phyloP scores from a whole-genome alignment of 1,140 invertebrate species.

The Papilio polyxenes region DNA sequence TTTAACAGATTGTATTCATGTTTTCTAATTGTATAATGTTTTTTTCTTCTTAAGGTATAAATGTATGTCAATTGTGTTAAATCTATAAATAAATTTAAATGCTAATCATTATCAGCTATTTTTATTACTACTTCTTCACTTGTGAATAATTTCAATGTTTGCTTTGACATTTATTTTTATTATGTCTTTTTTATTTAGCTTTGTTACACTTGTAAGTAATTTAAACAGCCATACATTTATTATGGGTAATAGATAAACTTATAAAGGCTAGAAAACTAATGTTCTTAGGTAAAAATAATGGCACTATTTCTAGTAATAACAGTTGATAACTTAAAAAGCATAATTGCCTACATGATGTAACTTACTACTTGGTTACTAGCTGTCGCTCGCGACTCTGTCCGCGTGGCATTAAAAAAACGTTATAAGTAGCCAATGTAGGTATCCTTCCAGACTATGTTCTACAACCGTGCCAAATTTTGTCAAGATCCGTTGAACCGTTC shows the following conservation, averaged over 20 bases:
- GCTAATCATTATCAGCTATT: constrained; percentile 23
- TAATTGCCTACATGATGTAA: neutral
- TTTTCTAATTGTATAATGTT: constrained; percentile 25
- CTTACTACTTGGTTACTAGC: no score
- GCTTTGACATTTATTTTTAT: constrained; percentile 4
- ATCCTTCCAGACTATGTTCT: no score
- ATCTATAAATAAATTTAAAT: constrained; percentile 35
- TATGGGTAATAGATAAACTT: neutral
- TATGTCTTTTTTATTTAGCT: neutral
- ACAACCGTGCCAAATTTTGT: no score
- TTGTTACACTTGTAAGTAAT: neutral
- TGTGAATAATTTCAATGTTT: constrained; percentile 16
- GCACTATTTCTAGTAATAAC: no score
- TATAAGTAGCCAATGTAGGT: no score
- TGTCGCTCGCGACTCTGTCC: no score
- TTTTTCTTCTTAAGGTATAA: neutral
- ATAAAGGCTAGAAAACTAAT: no score
- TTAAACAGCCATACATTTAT: neutral
- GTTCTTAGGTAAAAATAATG: no score
- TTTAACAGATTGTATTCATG: neutral
- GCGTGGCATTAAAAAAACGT: no score
- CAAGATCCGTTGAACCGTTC: no score
- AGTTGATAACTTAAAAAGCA: neutral
- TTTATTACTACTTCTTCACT: constrained; percentile 26
- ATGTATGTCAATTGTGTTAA: constrained; percentile 27